Evolutionary conservation across 2,888 invertebrate genomes (phyloP).

Genomic region (Protophormia terraenovae): DNA sequence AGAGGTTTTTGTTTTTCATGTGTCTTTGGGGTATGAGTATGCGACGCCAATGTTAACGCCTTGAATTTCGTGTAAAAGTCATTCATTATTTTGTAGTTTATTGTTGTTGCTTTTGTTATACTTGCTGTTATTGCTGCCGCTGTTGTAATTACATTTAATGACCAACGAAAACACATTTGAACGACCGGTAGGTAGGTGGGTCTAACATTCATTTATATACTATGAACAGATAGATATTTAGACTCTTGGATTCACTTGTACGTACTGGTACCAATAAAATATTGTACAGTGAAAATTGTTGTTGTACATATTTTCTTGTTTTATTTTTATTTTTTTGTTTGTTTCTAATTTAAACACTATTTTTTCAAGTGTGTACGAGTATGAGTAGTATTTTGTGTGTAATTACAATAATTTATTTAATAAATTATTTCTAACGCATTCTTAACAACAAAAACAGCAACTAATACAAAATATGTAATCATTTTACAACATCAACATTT

Average conservation of each 20-base stretch:
- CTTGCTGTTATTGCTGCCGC: neutral
- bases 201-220: conserved; percentile 1
- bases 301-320: neutral
- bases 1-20: neutral
- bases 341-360: neutral
- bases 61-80: conserved; percentile 54
- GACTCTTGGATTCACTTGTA: neutral
- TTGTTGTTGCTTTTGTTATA: conserved; percentile 26
- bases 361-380: neutral
- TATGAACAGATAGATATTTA: neutral
- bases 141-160: conserved; percentile 44
- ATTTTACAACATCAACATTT: neutral
- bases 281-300: conserved; percentile 2
- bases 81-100: conserved; percentile 10
- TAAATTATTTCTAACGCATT: conserved; percentile 59
- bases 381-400: neutral
- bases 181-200: conserved; percentile 5
- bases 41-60: conserved; percentile 59
- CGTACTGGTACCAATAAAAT: conserved; percentile 5
- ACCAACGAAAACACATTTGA: conserved; percentile 23
- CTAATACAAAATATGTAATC: too few species aligned
- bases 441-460: conserved; percentile 18
- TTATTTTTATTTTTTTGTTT: neutral
- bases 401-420: conserved; percentile 55
- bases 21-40: neutral